A percentile compares a stretch with the other conserved stretches of the same genome.
phyloP scores from a whole-genome alignment of 1,140 invertebrate genomes.

The Sesamia nonagrioides region DNA sequence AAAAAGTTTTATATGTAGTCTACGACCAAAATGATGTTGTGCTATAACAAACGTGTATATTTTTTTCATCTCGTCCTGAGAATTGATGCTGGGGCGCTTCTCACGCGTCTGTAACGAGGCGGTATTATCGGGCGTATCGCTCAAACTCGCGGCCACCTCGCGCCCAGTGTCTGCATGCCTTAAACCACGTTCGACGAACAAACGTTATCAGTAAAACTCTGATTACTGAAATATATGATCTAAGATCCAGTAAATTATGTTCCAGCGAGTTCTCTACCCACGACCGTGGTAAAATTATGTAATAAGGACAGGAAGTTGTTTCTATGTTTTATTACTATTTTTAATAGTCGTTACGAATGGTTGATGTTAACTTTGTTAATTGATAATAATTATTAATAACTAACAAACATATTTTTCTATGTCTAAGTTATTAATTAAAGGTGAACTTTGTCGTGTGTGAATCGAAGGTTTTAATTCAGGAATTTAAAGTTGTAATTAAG shows the following conservation, averaged over 20 bases:
- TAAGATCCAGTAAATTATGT: constrained; percentile 16
- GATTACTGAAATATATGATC: constrained; percentile 31
- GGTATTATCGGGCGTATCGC: constrained; percentile 61
- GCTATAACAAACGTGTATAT: constrained; percentile 45
- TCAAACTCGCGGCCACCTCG: constrained; percentile 30
- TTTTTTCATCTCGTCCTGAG: constrained; percentile 66
- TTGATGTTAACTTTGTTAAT: background rate
- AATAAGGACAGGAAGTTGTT: constrained; percentile 20
- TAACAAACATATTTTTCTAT: background rate
- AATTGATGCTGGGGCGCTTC: constrained; percentile 62
- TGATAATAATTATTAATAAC: background rate
- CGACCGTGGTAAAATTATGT: constrained; percentile 2
- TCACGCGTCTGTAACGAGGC: constrained; percentile 61
- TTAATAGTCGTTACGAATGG: constrained; percentile 7
- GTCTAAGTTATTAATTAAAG: background rate
- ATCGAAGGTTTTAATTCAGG: background rate
- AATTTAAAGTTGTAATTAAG: background rate
- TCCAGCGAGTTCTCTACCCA: constrained; percentile 1
- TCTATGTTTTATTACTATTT: constrained; percentile 19
- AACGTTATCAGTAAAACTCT: background rate
- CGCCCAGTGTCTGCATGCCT: constrained; percentile 15
- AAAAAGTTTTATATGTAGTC: constrained; percentile 28
- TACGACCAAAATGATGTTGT: constrained; percentile 23
- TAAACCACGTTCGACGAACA: constrained; percentile 36
- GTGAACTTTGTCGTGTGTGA: background rate